phyloP scores from a whole-genome alignment of 2,888 invertebrate species.

The Orthonevra nobilis region DNA sequence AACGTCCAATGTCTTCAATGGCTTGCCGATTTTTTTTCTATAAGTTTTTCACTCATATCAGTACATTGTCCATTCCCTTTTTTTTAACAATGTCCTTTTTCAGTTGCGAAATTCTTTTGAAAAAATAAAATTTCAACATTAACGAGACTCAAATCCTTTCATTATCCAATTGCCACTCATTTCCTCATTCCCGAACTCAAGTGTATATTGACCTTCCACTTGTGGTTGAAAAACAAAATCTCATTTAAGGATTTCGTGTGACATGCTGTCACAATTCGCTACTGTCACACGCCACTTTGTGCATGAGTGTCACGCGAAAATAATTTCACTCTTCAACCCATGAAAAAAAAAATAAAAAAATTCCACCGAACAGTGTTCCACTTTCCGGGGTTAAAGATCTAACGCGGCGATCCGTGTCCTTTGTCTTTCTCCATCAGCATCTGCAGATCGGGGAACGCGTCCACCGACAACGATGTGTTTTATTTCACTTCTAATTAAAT shows the following conservation, averaged over 20 bases:
- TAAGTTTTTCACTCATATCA: too few relatives aligned
- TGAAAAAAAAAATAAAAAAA: too few relatives aligned
- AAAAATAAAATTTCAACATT: too few relatives aligned
- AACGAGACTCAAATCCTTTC: background rate
- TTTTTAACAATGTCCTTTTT: too few relatives aligned
- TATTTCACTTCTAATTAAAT: slow-evolving; percentile 62
- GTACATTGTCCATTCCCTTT: too few relatives aligned
- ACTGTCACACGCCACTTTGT: slow-evolving; percentile 44
- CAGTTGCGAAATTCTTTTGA: too few relatives aligned
- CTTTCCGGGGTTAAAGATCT: slow-evolving; percentile 63
- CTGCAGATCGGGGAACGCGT: too few relatives aligned
- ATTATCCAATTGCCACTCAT: background rate
- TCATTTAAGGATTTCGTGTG: slow-evolving; percentile 34
- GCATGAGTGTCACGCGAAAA: slow-evolving; percentile 35
- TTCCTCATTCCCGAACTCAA: background rate
- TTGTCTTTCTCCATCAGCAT: slow-evolving; percentile 30
- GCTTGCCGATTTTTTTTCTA: too few relatives aligned
- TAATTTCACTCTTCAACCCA: slow-evolving; percentile 1
- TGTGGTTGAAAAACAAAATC: slow-evolving; percentile 9
- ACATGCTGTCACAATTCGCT: slow-evolving; percentile 45
- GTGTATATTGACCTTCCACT: slow-evolving; percentile 9
- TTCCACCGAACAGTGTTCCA: slow-evolving; percentile 9
- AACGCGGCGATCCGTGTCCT: slow-evolving; percentile 35
- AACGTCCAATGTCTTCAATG: too few relatives aligned
- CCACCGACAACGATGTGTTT: slow-evolving; percentile 17